phyloP scores from a whole-genome alignment of 2,888 invertebrate species.

The Gisinianus flammeolus region DNA sequence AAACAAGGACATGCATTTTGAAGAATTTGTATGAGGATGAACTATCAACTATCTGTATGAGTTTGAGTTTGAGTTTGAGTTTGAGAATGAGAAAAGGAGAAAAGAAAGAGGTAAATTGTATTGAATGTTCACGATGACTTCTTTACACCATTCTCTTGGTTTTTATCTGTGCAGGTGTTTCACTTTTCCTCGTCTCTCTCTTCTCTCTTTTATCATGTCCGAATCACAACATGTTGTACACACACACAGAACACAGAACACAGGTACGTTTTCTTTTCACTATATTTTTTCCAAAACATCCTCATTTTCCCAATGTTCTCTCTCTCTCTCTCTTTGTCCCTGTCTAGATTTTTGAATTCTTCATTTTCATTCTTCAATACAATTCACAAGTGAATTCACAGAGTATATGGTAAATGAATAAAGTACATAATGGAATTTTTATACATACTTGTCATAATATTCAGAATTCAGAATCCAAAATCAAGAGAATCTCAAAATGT shows the following conservation, averaged over 20 bases:
- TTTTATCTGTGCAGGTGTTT: conserved; percentile 36
- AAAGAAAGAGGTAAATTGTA: conserved; percentile 6
- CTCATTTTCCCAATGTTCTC: neutral
- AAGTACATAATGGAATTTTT: no score
- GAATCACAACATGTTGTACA: neutral
- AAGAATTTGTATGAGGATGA: no score
- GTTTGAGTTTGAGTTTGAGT: no score
- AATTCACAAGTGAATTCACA: no score
- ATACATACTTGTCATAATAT: no score
- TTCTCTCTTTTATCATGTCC: conserved; percentile 8
- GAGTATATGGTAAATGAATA: no score
- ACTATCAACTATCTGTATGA: no score
- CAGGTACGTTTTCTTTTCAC: no score
- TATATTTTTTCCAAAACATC: neutral
- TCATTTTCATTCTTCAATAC: no score
- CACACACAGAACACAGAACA: no score
- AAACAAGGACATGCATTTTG: neutral
- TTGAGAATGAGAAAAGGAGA: neutral
- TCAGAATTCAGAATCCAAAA: neutral
- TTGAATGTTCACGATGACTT: conserved; percentile 29
- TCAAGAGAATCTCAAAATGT: no score
- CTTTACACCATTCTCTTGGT: conserved; percentile 16
- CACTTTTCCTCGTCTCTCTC: conserved; percentile 7
- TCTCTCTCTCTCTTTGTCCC: neutral
- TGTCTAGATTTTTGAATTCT: no score